Evolutionary conservation across 2,113 vertebrate genomes (phyloP).

Genomic region (Sardina pilchardus): DNA sequence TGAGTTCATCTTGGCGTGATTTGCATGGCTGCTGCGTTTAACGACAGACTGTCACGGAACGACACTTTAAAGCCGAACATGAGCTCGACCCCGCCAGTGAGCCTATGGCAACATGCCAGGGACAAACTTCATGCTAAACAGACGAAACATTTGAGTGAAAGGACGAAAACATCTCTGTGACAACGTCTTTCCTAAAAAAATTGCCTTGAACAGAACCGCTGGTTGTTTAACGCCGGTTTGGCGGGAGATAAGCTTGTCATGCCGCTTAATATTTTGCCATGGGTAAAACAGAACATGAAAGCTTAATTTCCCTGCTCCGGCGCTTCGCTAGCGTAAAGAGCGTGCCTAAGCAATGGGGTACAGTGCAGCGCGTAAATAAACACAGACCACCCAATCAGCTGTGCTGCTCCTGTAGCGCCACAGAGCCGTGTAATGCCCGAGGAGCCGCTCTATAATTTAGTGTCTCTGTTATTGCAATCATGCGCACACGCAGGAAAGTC

Average conservation of each 20-base stretch:
- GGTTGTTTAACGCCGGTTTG: not conserved
- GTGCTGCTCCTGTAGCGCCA: slow-evolving; percentile 52
- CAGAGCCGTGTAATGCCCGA: slow-evolving; percentile 56
- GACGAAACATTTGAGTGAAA: not conserved
- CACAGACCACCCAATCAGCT: slow-evolving; percentile 67
- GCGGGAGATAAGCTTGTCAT: not conserved
- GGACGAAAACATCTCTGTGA: slow-evolving; percentile 10
- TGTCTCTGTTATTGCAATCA: not conserved
- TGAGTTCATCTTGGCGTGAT: not conserved
- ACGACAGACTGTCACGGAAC: not conserved
- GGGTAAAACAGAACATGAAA: not conserved
- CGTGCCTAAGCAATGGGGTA: not conserved
- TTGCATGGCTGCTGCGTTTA: not conserved
- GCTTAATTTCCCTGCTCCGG: not conserved
- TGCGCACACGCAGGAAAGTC: not conserved
- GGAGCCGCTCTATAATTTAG: not conserved
- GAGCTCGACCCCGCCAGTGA: not conserved
- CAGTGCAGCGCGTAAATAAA: not conserved
- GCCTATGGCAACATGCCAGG: not conserved
- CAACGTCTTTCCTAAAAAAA: slow-evolving; percentile 9
- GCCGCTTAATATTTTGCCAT: not conserved
- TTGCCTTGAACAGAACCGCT: not conserved
- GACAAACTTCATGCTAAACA: slow-evolving; percentile 7
- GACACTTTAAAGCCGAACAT: not conserved
- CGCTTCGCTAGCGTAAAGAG: not conserved